Base-by-base conservation (phyloP, 2,797 vertebrate genomes). In the Falco biarmicus region DNA sequence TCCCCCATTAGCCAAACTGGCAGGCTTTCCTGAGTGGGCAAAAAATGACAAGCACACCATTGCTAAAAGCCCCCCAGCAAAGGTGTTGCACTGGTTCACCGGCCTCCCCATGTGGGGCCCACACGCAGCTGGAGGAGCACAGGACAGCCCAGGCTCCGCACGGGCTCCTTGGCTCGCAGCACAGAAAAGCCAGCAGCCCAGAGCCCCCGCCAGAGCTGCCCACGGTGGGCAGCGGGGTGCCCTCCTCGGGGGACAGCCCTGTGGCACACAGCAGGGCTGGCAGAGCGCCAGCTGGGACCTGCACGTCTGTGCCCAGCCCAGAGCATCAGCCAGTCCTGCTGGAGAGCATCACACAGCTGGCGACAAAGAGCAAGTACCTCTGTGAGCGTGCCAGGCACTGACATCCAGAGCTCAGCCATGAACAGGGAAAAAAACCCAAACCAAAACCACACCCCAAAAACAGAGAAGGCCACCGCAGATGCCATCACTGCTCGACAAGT, bases 401-500 rank as follows among this genome's bases (percentile, higher is more conserved):
- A 34, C 15, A 17, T 11, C 32, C 59, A 71, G 25, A 87, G 71
- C 25, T 66, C 59, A 47, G 65, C 5, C 53, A 43, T 37, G 31
- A 16, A 74, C 0, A n/a, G 15, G 1, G 3, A 22, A 60, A 60
- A 17, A 11, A n/a, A 6, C 11, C 15, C 13, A 22, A 34, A 10
- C 29, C 18, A 41, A 51, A 22, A 31, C 12, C 37, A 74, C 29
- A 60, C 10, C 2, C 41, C 20, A 21, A 64, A 19, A 64, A 22
- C 10, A 21, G 10, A 21, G 22, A 50, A 59, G 14, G 34, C 15
- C 37, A n/a, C 14, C 0, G 0, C 2, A 0, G 34, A 34, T 21
- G 41, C 1, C 0, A 29, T 65, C 34, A 18, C 24, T 34, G 14
- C 1, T 0, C 11, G 29, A 45, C 15, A 39, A 68, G 24, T 1